Evolutionary conservation across 23 tunicate genomes (phyloP).

Genomic region (Styela plicata): DNA sequence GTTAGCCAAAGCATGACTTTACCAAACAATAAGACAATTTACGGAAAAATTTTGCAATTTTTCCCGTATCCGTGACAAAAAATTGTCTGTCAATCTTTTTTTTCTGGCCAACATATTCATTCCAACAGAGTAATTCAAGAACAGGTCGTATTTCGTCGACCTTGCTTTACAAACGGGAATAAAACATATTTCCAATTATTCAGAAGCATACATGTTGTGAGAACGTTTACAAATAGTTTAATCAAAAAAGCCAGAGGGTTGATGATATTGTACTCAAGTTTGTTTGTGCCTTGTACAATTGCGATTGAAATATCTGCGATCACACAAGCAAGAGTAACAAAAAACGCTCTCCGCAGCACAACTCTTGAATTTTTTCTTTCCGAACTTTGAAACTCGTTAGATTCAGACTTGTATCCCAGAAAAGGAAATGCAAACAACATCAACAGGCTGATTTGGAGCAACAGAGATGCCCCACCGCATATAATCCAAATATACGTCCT

Average conservation of each 20-base stretch:
- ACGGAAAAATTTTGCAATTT: no score
- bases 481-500: not conserved
- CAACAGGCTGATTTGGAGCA: not conserved
- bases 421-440: not conserved
- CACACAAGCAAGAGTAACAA: conserved; percentile 1
- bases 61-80: no score
- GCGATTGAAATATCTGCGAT: conserved; percentile 1
- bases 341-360: not conserved
- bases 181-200: not conserved
- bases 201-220: not conserved
- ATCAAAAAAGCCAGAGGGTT: not conserved
- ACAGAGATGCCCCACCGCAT: not conserved
- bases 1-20: no score
- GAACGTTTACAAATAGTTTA: not conserved
- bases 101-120: no score
- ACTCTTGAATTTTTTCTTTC: not conserved
- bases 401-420: not conserved
- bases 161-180: conserved; percentile 2
- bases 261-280: not conserved
- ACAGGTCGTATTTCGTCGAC: no score
- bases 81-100: no score
- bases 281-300: not conserved
- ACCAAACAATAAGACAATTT: no score
- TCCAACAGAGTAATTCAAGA: no score
- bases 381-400: not conserved